Evolutionary conservation across 2,113 vertebrate genomes (phyloP).

Genomic region (Pimephales promelas): DNA sequence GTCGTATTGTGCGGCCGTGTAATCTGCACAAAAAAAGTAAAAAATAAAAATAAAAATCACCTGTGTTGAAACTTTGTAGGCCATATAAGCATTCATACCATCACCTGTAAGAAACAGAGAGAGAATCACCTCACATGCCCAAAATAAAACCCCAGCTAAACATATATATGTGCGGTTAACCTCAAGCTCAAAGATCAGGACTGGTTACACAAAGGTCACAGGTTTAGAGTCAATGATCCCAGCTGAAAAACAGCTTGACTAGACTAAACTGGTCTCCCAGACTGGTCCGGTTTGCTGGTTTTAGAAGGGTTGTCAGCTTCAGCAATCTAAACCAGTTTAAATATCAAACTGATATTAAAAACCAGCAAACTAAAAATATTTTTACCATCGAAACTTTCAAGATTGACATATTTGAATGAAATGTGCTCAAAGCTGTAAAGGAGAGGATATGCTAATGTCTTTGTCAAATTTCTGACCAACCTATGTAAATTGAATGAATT

Average conservation of each 20-base stretch:
- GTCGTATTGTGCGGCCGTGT: background rate
- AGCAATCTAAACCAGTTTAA: background rate
- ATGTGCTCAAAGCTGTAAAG: no score
- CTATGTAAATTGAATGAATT: no score
- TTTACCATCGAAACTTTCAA: no score
- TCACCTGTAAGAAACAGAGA: conserved; percentile 78
- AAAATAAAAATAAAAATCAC: conserved; percentile 66
- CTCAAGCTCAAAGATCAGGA: background rate
- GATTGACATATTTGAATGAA: no score
- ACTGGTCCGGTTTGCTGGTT: background rate
- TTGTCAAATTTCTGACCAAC: no score
- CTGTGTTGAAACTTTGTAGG: conserved; percentile 95
- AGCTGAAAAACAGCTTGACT: background rate
- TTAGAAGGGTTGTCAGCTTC: background rate
- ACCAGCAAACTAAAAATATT: background rate
- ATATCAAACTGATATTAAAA: no score
- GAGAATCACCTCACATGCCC: background rate
- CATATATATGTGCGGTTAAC: background rate
- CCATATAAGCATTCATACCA: conserved; percentile 97
- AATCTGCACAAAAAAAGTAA: background rate
- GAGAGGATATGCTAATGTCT: no score
- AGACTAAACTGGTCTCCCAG: background rate
- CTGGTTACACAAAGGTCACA: background rate
- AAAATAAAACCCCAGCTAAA: background rate
- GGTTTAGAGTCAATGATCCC: background rate